A percentile compares a stretch with the other conserved stretches of the same genome.
These are phyloP conservation scores for Lymantria monacha DNA, from an alignment of 2,888 invertebrate genomes.

Conservation along the genomic window DNA sequence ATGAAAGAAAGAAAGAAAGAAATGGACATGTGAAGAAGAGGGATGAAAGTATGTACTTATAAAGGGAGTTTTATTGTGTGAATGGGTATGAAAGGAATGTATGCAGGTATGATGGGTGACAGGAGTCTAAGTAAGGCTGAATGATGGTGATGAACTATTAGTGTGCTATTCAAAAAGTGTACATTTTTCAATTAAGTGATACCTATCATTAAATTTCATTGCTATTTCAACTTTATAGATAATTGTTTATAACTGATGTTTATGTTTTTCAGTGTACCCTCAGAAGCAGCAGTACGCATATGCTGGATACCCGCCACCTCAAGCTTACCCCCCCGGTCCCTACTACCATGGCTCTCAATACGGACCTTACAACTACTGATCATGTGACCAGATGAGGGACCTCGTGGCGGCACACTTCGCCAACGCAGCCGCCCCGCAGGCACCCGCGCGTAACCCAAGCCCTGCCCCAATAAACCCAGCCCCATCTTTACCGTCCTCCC, in stretches of 20 bases:
- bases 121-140: no score
- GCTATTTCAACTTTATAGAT: no score
- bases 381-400: slow-evolving; percentile 80
- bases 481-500: slow-evolving; percentile 41
- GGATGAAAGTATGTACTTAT: no score
- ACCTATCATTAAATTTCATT: no score
- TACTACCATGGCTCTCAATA: slow-evolving; percentile 96
- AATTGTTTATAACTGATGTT: background rate
- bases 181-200: no score
- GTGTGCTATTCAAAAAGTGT: no score
- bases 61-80: no score
- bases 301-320: slow-evolving; percentile 92
- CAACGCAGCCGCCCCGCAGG: slow-evolving; percentile 74
- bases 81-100: no score
- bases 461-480: slow-evolving; percentile 30
- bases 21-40: no score
- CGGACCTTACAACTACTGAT: slow-evolving; percentile 95
- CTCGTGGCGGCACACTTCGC: slow-evolving; percentile 70
- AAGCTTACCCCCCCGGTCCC: slow-evolving; percentile 92
- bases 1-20: no score
- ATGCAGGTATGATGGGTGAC: no score
- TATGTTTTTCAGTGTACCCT: slow-evolving; percentile 88
- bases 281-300: slow-evolving; percentile 97
- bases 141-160: no score
- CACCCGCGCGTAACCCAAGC: slow-evolving; percentile 68